Base-by-base conservation (phyloP, 2,888 invertebrate species). In the Gibbula magus region DNA sequence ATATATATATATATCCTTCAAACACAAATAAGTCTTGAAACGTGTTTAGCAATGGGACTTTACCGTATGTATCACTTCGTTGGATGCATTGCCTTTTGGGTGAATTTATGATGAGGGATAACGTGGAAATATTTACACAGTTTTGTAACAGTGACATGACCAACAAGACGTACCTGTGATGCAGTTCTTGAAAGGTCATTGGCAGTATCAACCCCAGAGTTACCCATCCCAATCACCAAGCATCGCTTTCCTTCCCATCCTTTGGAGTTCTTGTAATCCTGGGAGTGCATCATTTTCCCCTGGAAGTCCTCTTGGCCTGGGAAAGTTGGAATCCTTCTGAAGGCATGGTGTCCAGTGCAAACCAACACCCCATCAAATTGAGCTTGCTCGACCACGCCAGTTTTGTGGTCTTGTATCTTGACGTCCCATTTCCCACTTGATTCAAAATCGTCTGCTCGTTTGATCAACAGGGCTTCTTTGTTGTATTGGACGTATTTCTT, bases 151-250 rank as follows among this genome's bases (percentile, higher is more conserved):
- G n/a, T n/a, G n/a, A n/a, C n/a, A 35, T 35, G 4, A 5, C 35
- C 3, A 54, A 54, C 5, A 54, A 56, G 10, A 10, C 5, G 2
- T 61, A 84, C 84, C 79, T 82, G 77, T 4, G 77, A 73, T 20
- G n/a, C 32, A 35, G 90, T 84, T 76, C 91, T 88, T 70, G 88
- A 81, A 66, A 93, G 81, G 54, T 93, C 93, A 5, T 92, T 92
- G 13, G 92, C 92, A n/a, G 91, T 89, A 84, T 93, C 93, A 20
- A 91, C 86, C 0, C 92, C 93, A 3, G 93, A 93, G 81, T 93
- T 93, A 18, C 94, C 93, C 73, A 93, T 92, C 16, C 93, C 93
- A 20, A 94, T 86, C 3, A 94, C 88, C 45, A 93, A 88, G 5
- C 93, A 92, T 51, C 88, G 84, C 83, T 89, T 89, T 77, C 88